These are phyloP conservation scores for Alosa sapidissima DNA, from an alignment of 2,797 vertebrate species.

Conservation along the genomic window DNA sequence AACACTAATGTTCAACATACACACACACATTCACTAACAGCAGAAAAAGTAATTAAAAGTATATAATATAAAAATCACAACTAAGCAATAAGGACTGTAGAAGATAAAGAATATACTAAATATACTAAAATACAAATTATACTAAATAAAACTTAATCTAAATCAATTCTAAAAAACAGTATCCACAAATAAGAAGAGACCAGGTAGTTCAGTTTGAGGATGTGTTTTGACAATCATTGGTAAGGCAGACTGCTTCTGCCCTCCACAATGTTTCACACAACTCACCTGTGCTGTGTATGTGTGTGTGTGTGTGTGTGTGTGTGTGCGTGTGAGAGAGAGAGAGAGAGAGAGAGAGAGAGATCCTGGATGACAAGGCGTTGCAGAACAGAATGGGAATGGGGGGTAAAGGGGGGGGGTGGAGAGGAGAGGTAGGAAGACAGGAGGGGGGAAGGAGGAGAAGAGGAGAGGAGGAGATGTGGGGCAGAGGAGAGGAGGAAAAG, in stretches of 20 bases:
- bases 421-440: background rate
- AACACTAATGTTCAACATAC: no score
- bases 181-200: no score
- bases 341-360: background rate
- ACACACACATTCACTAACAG: no score
- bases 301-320: background rate
- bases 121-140: no score
- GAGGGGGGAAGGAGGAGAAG: background rate
- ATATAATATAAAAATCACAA: no score
- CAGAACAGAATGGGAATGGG: slow-evolving; percentile 32
- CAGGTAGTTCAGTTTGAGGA: no score
- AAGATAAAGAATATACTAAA: no score
- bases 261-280: background rate
- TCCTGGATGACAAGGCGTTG: background rate
- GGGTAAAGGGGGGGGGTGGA: slow-evolving; percentile 18
- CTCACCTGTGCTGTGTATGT: background rate
- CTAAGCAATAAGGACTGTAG: no score
- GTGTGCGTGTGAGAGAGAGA: background rate
- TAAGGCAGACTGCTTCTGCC: background rate
- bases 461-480: slow-evolving; percentile 1
- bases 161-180: no score
- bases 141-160: no score
- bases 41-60: no score
- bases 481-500: background rate
- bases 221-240: background rate